A percentile compares a stretch with the other conserved stretches of the same genome.
These are phyloP conservation scores for Pollenia griseotomentosa DNA, from an alignment of 2,888 invertebrate species.

Conservation along the genomic window DNA sequence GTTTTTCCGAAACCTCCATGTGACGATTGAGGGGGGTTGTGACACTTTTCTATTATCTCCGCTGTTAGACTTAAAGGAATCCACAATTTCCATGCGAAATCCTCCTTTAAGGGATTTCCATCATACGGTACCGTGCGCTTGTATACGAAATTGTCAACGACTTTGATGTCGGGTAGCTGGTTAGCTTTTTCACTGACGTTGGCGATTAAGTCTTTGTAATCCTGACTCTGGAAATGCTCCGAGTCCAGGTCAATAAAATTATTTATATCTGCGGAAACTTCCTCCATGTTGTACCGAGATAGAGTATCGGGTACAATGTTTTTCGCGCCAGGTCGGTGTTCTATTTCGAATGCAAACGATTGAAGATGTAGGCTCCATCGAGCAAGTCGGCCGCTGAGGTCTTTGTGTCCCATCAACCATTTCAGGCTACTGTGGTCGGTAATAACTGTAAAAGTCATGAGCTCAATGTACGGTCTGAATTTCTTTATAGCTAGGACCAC, in stretches of 20 bases:
- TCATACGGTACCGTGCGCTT: conserved; percentile 1
- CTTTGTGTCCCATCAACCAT: neutral
- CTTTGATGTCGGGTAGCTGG: neutral
- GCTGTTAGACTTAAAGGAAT: too few relatives aligned
- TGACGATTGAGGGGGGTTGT: neutral
- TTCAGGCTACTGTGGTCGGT: neutral
- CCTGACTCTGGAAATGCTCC: neutral
- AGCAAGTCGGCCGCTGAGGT: neutral
- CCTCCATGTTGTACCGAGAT: neutral
- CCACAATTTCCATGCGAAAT: too few relatives aligned
- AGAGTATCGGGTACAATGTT: neutral
- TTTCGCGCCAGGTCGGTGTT: neutral
- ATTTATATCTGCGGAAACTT: neutral
- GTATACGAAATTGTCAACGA: neutral
- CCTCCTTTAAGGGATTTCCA: neutral
- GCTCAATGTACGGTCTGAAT: neutral
- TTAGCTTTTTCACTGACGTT: neutral
- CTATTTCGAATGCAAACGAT: neutral
- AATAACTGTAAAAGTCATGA: neutral
- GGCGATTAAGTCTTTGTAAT: neutral
- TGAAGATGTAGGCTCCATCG: conserved; percentile 3
- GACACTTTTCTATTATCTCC: too few relatives aligned
- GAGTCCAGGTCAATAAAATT: neutral
- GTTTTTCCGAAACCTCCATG: neutral
- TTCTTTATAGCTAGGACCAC: neutral